These are phyloP conservation scores for Willisornis vidua DNA, from an alignment of 2,113 vertebrate species.

Conservation along the genomic window DNA sequence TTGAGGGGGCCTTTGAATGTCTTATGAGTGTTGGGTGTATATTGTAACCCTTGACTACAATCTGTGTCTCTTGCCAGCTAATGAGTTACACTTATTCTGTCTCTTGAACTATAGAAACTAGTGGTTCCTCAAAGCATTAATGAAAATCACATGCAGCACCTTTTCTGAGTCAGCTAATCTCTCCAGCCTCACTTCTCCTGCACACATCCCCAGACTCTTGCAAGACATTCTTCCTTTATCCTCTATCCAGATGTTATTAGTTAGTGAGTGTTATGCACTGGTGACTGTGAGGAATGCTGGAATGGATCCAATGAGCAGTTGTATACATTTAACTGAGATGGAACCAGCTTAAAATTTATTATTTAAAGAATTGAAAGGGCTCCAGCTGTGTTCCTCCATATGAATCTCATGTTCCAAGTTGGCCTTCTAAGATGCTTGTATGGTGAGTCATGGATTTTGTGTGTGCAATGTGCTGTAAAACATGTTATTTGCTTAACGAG, in stretches of 20 bases:
- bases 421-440: not conserved
- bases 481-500: not conserved
- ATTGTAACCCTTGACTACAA: not conserved
- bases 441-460: not conserved
- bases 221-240: constrained; percentile 15
- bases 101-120: not conserved
- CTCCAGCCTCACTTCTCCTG: not conserved
- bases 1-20: not conserved
- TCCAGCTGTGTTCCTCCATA: not conserved
- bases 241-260: constrained; percentile 38
- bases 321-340: not conserved
- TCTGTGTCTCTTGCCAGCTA: not conserved
- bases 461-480: not conserved
- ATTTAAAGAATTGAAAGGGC: constrained; percentile 1
- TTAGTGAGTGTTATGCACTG: not conserved
- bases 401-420: not conserved
- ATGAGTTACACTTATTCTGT: not conserved
- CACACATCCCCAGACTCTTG: not conserved
- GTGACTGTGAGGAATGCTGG: not conserved
- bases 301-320: constrained; percentile 3
- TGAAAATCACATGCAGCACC: not conserved
- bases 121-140: not conserved
- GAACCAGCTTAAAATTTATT: not conserved
- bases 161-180: constrained; percentile 26
- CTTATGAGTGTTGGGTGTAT: not conserved